Percentiles rank a stretch among this genome's conserved stretches.
These are phyloP conservation scores for Rhinopithecus roxellana DNA, from an alignment of 2,113 vertebrate species.

Conservation along the genomic window DNA sequence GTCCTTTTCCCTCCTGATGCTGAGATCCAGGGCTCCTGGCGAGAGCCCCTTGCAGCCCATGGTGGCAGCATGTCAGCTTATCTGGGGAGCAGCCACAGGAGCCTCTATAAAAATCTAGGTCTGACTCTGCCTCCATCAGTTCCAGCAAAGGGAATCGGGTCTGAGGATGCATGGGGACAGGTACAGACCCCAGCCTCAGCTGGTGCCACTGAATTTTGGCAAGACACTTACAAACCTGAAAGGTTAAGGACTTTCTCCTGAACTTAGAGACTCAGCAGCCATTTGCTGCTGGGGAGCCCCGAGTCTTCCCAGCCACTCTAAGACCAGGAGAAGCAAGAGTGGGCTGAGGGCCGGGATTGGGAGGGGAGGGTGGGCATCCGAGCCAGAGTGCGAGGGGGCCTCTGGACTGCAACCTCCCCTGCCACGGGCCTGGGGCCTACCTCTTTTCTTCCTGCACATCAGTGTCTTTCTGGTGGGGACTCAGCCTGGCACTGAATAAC, in stretches of 20 bases:
- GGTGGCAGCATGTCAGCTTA: not conserved
- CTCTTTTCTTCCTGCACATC: not conserved
- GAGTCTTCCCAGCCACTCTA: too few relatives aligned
- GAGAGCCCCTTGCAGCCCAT: not conserved
- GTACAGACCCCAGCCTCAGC: not conserved
- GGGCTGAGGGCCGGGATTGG: not conserved
- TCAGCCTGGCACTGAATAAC: not conserved
- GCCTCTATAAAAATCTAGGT: not conserved
- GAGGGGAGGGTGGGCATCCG: not conserved
- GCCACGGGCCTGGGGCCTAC: fast-evolving
- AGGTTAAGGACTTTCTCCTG: not conserved
- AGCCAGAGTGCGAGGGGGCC: not conserved
- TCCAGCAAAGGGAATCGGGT: not conserved
- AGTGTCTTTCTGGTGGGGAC: not conserved
- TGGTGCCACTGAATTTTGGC: not conserved
- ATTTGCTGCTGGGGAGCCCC: not conserved
- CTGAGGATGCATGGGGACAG: not conserved
- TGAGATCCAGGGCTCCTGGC: not conserved
- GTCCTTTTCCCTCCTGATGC: not conserved
- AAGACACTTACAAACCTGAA: not conserved
- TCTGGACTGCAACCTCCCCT: not conserved
- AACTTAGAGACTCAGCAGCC: not conserved
- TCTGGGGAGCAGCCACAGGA: not conserved
- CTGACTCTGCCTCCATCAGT: not conserved
- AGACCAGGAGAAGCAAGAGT: not conserved